Evolutionary conservation across 2,888 invertebrate genomes (phyloP), one percentile per base, ranked within the genome.

Genomic region (Amblyjoppa proteus): DNA sequence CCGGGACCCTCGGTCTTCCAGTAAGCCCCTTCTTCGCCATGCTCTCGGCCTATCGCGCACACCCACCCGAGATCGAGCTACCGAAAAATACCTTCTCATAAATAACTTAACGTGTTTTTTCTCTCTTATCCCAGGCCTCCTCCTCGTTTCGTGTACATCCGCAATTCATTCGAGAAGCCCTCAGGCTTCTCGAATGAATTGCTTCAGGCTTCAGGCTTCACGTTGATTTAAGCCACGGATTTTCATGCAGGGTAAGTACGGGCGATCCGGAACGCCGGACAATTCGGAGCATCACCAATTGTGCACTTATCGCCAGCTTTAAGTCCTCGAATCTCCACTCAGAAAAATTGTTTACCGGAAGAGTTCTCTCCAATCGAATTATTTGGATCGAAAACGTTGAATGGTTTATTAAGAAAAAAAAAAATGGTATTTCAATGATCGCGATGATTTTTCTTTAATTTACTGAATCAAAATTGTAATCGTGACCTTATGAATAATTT

Each of bases 1-100:
- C 83, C 68, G 73, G 38, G 34, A 66, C 79, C 64, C 41, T 81
- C 53, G 76, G 61, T 76, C 68, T 79, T 25, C 51, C 16, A 16
- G 45, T 4, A 13, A 64, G 31, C 64, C 34, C 41, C 53, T 16
- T 58, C 34, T 41, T 64, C 20, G 20, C 68, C 4, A 25, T n/a
- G 20, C 68, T 41, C 68, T 75, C 53, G 25, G 25, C 20, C 61
- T 31, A 28, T n/a, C n/a, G 49, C 38, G 45, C 56, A 64, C 68
- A 49, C 58, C 56, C 58, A 61, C 51, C 45, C 78, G 25, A 83
- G 71, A 11, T 58, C 11, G 56, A 66, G 56, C 53, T 41, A 66
- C 74, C 56, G 56, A 78, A 85, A 78, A 64, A 81, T 75, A 74
- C 70, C 69, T 75, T 69, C 45, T 64, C 64, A 79, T 85, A 75